These are phyloP conservation scores for Scalopus aquaticus DNA, from an alignment of 2,113 vertebrate genomes.

Conservation along the genomic window DNA sequence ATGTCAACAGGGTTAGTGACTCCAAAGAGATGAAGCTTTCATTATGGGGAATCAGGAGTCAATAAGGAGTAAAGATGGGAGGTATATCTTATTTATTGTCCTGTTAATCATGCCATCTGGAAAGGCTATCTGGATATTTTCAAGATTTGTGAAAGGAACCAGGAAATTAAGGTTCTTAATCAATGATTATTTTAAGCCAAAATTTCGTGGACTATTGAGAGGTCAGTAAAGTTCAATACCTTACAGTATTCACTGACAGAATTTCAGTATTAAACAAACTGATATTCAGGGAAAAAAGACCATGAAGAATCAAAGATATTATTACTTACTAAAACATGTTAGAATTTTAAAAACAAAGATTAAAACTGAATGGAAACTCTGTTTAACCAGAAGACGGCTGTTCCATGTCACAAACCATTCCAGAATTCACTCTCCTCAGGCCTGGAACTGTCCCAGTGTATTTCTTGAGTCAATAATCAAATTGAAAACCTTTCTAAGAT, in stretches of 20 bases:
- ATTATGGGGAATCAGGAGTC: background rate
- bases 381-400: background rate
- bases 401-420: background rate
- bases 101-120: background rate
- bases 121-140: background rate
- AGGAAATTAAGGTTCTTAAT: background rate
- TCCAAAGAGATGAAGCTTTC: background rate
- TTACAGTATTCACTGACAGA: background rate
- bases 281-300: background rate
- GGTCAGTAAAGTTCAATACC: background rate
- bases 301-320: background rate
- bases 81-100: background rate
- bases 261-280: background rate
- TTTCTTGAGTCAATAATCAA: conserved; percentile 46
- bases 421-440: background rate
- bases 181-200: background rate
- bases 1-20: background rate
- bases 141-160: background rate
- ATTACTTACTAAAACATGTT: background rate
- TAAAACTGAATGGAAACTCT: background rate
- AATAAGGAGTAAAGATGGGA: background rate
- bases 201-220: background rate
- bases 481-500: conserved; percentile 56
- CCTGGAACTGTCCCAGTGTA: background rate
- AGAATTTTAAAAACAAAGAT: conserved; percentile 21